Percentiles rank a stretch among this genome's conserved stretches.
Evolutionary conservation across 2,113 vertebrate species (phyloP).

Genomic region (Eleginops maclovinus): DNA sequence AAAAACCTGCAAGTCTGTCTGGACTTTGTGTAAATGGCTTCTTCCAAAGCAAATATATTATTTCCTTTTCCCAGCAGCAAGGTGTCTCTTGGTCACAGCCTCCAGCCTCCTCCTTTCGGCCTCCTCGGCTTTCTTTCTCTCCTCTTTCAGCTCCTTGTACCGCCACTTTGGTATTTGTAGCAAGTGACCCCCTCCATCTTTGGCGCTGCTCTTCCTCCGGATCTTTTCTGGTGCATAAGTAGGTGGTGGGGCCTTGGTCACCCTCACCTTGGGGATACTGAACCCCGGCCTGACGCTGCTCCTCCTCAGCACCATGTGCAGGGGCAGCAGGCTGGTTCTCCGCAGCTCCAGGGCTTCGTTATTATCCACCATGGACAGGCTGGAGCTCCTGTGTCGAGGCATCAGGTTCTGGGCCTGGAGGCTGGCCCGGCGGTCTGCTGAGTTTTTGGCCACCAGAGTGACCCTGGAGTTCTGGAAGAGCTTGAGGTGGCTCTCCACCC

Average conservation of each 20-base stretch:
- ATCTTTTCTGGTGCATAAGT: slow-evolving; percentile 88
- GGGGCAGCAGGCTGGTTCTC: slow-evolving; percentile 88
- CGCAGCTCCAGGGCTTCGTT: slow-evolving; percentile 65
- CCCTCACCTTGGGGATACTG: slow-evolving; percentile 89
- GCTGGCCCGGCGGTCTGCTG: slow-evolving; percentile 83
- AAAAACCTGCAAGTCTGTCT: background rate
- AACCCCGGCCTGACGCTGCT: slow-evolving; percentile 91
- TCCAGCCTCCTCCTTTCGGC: slow-evolving; percentile 85
- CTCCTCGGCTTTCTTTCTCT: slow-evolving; percentile 91
- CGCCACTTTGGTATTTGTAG: slow-evolving; percentile 96
- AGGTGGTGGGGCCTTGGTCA: slow-evolving; percentile 89
- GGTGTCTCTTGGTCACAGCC: slow-evolving; percentile 78
- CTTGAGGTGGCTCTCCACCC: slow-evolving; percentile 76
- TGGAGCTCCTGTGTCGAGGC: slow-evolving; percentile 58
- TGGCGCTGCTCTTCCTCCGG: slow-evolving; percentile 81
- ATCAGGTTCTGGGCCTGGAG: slow-evolving; percentile 74
- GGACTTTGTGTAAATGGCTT: slow-evolving; percentile 2
- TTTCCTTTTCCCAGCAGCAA: slow-evolving; percentile 74
- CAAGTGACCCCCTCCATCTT: slow-evolving; percentile 81
- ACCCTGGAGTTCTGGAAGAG: slow-evolving; percentile 85
- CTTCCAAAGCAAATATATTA: slow-evolving; percentile 58
- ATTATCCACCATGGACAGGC: slow-evolving; percentile 36
- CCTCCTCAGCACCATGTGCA: slow-evolving; percentile 86
- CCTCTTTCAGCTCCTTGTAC: slow-evolving; percentile 96
- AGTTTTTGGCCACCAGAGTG: slow-evolving; percentile 76